phyloP scores from a whole-genome alignment of 2,888 invertebrate genomes.

The Tipula unca region DNA sequence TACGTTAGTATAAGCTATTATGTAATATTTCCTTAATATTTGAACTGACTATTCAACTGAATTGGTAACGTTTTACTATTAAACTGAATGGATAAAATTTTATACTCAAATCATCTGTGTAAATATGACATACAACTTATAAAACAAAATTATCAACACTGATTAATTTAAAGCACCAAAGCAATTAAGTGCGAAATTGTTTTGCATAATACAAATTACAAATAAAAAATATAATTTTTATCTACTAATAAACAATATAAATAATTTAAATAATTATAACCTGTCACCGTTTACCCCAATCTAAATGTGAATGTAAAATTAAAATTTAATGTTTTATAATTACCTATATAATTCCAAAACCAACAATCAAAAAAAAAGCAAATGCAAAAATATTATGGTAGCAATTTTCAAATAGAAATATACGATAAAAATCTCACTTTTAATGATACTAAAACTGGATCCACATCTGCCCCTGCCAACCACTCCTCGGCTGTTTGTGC shows the following conservation, averaged over 20 bases:
- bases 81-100: not conserved
- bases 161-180: not conserved
- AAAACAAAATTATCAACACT: not conserved
- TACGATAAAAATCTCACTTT: conserved; percentile 56
- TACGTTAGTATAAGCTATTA: no score
- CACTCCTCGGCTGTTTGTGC: conserved; percentile 88
- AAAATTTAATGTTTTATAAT: not conserved
- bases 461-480: conserved; percentile 80
- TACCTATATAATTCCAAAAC: not conserved
- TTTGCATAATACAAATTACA: not conserved
- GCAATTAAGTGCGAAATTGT: not conserved
- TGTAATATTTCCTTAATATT: no score
- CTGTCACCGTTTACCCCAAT: not conserved
- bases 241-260: not conserved
- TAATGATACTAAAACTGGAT: conserved; percentile 84
- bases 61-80: not conserved
- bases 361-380: conserved; percentile 15
- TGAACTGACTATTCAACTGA: no score
- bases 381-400: conserved; percentile 15
- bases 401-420: not conserved
- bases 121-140: not conserved
- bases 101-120: not conserved
- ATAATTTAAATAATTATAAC: not conserved
- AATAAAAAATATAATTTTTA: not conserved
- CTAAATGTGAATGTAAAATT: not conserved